These are phyloP conservation scores for Apis mellifera DNA, from an alignment of 1,140 invertebrate species.

Conservation along the genomic window DNA sequence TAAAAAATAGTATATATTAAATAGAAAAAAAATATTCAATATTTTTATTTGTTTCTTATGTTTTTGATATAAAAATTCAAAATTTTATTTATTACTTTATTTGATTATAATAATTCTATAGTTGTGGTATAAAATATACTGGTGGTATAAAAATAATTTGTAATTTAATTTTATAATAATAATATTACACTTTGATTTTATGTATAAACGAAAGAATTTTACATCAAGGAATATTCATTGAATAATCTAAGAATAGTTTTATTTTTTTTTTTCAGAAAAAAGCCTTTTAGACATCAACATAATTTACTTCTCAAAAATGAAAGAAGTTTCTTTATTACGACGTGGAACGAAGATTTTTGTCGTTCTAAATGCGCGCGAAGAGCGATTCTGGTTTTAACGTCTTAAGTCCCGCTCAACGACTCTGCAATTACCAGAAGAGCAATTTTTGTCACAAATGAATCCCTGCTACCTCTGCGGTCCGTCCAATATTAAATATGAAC, in stretches of 20 bases:
- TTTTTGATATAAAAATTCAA: too few species aligned
- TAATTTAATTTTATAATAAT: background rate
- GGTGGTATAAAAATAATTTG: too few species aligned
- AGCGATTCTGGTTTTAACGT: background rate
- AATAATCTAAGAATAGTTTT: background rate
- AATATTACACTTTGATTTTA: background rate
- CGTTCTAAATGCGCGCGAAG: background rate
- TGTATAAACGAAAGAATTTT: background rate
- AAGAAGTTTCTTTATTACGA: background rate
- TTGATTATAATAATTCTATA: too few species aligned
- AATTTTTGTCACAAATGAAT: constrained; percentile 23
- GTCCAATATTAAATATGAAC: background rate
- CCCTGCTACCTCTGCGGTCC: background rate
- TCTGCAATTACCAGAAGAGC: constrained; percentile 12
- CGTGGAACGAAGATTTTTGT: background rate
- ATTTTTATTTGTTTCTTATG: too few species aligned
- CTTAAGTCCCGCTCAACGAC: background rate
- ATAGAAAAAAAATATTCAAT: too few species aligned
- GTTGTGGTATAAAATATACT: too few species aligned
- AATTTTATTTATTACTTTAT: too few species aligned
- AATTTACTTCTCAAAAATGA: background rate
- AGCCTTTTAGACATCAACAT: background rate
- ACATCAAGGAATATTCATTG: too few species aligned
- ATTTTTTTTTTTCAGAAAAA: too few species aligned
- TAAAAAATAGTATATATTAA: too few species aligned